A percentile compares a stretch with the other conserved stretches of the same genome.
These are phyloP conservation scores for Sylvilagus bachmani DNA, from an alignment of 2,113 vertebrate genomes.

Conservation along the genomic window DNA sequence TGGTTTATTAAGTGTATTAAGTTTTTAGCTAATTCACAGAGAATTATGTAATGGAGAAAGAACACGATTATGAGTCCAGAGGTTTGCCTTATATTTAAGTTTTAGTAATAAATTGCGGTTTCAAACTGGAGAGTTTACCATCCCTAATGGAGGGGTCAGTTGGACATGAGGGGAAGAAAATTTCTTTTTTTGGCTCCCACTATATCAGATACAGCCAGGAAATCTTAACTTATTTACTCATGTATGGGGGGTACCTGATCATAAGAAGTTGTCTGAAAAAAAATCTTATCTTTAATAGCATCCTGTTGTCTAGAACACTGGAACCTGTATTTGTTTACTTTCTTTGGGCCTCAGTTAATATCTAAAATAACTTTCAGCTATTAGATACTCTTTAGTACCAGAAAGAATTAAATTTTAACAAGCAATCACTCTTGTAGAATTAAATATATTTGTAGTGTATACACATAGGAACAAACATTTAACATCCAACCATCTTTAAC, in stretches of 20 bases:
- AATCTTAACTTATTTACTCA: not conserved
- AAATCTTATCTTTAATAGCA: not conserved
- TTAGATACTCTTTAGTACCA: not conserved
- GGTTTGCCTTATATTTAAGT: not conserved
- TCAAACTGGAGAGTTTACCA: not conserved
- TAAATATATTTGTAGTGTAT: not conserved
- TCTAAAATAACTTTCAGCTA: not conserved
- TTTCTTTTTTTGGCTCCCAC: not conserved
- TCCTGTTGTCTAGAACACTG: not conserved
- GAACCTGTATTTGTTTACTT: not conserved
- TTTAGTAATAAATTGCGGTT: not conserved
- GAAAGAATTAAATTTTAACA: constrained; percentile 22
- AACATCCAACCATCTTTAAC: not conserved
- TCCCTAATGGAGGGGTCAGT: not conserved
- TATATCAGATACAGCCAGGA: not conserved
- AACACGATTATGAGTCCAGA: not conserved
- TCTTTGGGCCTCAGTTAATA: not conserved
- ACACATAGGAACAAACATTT: not conserved
- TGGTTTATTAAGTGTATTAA: not conserved
- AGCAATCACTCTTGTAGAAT: not conserved
- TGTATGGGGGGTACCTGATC: not conserved
- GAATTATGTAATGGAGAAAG: not conserved
- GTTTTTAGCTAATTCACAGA: not conserved
- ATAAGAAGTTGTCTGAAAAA: not conserved
- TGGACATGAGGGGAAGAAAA: not conserved